phyloP scores from a whole-genome alignment of 2,888 invertebrate species.

The Machimus rusticus region DNA sequence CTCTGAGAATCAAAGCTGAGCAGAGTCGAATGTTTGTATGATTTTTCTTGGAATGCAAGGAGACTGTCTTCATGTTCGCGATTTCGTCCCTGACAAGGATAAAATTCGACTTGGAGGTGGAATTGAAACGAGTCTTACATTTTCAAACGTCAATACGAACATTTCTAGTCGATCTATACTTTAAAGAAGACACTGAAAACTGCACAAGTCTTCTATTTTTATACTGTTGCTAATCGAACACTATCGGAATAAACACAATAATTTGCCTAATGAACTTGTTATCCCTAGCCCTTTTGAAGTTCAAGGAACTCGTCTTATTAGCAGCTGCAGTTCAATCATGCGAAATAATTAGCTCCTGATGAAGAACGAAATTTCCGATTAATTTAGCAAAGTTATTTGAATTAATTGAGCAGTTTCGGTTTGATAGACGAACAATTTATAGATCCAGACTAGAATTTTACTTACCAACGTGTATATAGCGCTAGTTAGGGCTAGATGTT shows the following conservation, averaged over 20 bases:
- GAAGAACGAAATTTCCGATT: not conserved
- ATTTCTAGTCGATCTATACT: not conserved
- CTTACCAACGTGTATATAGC: constrained; percentile 78
- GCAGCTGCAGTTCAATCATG: not conserved
- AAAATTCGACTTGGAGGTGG: not conserved
- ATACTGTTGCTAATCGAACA: not conserved
- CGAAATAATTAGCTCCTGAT: not conserved
- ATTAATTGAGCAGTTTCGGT: not conserved
- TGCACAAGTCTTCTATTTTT: not conserved
- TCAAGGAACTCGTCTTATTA: not conserved
- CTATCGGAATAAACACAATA: not conserved
- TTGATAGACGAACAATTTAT: not conserved
- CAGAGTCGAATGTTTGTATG: not conserved
- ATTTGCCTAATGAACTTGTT: not conserved
- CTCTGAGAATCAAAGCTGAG: not conserved
- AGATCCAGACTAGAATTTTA: constrained; percentile 47
- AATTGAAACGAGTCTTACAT: not conserved
- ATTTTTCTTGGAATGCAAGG: not conserved
- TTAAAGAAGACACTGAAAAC: not conserved
- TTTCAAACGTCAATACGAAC: not conserved
- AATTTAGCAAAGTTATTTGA: not conserved
- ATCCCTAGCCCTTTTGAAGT: not conserved
- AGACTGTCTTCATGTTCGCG: not conserved
- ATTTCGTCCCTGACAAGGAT: not conserved
- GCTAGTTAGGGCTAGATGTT: constrained; percentile 76